Conservation (phyloP, 2,113 vertebrate species). For the Astatoreochromis straeleni region DNA sequence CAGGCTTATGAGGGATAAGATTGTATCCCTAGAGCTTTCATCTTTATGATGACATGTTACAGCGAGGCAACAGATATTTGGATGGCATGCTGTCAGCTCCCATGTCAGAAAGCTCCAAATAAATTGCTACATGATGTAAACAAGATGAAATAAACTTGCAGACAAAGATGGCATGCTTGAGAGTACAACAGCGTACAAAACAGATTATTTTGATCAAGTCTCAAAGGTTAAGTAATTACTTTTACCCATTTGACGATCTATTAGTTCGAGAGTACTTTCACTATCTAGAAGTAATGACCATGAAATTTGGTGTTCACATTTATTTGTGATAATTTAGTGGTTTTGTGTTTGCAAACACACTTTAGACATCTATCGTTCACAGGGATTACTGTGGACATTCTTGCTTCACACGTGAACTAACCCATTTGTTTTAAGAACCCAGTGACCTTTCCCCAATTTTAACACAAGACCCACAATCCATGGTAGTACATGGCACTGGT, state of each 20-base stretch:
- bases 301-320: background rate
- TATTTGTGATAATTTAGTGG: background rate
- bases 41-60: conserved; percentile 18
- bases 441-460: background rate
- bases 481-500: background rate
- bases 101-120: conserved; percentile 9
- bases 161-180: background rate
- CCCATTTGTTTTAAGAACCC: background rate
- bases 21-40: conserved; percentile 32
- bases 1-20: conserved; percentile 31
- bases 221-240: background rate
- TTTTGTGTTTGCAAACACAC: background rate
- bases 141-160: conserved; percentile 12
- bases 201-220: background rate
- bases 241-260: background rate
- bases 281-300: background rate
- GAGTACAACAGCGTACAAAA: background rate
- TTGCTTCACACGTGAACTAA: background rate
- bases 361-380: background rate
- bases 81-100: conserved; percentile 17
- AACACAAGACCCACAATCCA: background rate
- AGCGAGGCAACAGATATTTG: conserved; percentile 22
- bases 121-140: conserved; percentile 33
- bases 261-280: background rate
- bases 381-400: background rate